These are phyloP conservation scores for Dissostichus mawsoni DNA, from an alignment of 2,113 vertebrate genomes.

Conservation along the genomic window DNA sequence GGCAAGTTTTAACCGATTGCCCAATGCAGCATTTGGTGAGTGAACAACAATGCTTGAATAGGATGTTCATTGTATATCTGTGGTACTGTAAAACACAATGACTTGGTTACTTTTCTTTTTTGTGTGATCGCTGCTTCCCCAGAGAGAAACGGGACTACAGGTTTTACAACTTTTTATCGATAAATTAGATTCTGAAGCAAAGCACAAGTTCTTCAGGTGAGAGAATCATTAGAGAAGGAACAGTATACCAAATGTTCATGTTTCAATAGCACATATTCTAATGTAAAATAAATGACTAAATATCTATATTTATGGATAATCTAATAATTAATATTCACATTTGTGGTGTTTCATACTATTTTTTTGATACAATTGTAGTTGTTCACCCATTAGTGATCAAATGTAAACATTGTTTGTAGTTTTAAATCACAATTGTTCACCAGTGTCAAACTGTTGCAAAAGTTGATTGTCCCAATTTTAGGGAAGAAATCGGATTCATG, in stretches of 20 bases:
- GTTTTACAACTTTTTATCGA: conserved; percentile 92
- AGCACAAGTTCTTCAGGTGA: conserved; percentile 94
- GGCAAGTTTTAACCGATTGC: conserved; percentile 90
- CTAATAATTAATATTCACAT: background rate
- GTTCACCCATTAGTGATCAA: background rate
- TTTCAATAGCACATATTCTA: background rate
- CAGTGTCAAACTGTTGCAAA: background rate
- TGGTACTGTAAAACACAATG: background rate
- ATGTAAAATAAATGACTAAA: background rate
- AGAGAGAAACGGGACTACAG: conserved; percentile 90
- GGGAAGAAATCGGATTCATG: background rate
- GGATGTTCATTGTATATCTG: background rate
- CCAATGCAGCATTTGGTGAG: conserved; percentile 92
- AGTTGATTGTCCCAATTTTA: background rate
- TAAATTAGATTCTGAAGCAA: conserved; percentile 91
- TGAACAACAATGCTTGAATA: conserved; percentile 21
- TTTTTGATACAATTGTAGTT: background rate
- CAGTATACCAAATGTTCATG: background rate
- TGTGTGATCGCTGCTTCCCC: conserved; percentile 31
- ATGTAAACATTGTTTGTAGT: background rate
- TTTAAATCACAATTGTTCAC: background rate
- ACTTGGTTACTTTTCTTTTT: background rate
- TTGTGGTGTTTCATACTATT: background rate
- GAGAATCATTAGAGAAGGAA: background rate
- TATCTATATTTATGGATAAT: background rate